Conservation (phyloP, 2,888 invertebrate species). For the Emmelina monodactyla region DNA sequence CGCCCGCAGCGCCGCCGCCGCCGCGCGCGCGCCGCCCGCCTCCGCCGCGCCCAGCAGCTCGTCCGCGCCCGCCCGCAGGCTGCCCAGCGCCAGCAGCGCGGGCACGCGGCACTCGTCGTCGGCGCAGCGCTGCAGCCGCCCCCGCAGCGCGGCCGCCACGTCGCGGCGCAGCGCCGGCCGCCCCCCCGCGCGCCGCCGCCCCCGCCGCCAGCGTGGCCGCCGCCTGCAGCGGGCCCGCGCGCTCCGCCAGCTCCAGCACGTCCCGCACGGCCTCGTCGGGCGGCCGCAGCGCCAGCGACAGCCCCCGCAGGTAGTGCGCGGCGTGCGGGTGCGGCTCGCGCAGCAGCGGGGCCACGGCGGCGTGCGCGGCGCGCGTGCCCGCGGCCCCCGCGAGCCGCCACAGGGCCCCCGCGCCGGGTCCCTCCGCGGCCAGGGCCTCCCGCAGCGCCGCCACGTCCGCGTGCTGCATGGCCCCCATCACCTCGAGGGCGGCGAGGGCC, state of each 20-base stretch:
- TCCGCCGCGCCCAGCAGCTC: neutral
- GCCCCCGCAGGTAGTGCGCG: neutral
- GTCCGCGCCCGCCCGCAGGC: neutral
- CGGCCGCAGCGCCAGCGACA: neutral
- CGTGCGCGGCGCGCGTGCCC: neutral
- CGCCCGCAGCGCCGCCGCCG: neutral
- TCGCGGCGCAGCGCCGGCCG: neutral
- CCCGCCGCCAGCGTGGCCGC: neutral
- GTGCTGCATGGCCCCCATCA: neutral
- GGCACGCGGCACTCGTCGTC: neutral
- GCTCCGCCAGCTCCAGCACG: neutral
- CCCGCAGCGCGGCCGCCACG: neutral
- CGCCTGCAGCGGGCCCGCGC: neutral
- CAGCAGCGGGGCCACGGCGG: neutral
- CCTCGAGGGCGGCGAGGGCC: neutral
- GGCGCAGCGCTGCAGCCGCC: neutral
- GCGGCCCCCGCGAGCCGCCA: neutral
- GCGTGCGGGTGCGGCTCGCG: neutral
- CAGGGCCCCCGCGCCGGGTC: neutral
- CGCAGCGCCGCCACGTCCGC: neutral
- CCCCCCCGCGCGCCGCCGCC: neutral
- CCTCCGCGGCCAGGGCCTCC: neutral
- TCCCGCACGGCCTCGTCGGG: neutral
- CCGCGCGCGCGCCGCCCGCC: constrained; percentile 1
- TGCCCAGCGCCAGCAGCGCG: neutral